Percentiles rank a stretch among this genome's conserved stretches.
phyloP scores from a whole-genome alignment of 1,140 invertebrate genomes.

The Psilanteris sp. region DNA sequence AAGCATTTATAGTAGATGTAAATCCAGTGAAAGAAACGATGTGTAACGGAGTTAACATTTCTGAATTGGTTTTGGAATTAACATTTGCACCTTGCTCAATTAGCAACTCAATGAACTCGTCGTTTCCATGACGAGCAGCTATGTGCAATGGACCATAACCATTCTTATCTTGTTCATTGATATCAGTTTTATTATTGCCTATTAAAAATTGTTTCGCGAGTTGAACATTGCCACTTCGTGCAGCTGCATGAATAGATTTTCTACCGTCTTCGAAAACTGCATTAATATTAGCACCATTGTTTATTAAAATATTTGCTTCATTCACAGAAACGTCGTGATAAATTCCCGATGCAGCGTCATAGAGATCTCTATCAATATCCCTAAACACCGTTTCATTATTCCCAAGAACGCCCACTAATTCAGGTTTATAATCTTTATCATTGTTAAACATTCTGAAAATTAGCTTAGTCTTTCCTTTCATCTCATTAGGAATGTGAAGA shows the following conservation, averaged over 20 bases:
- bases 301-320: neutral
- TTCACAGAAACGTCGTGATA: neutral
- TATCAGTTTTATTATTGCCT: neutral
- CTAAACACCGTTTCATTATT: too few species aligned
- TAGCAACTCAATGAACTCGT: neutral
- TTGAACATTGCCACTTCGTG: neutral
- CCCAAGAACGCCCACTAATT: too few species aligned
- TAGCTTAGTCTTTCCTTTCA: neutral
- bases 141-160: neutral
- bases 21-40: neutral
- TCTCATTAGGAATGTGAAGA: neutral
- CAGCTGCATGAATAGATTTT: conserved; percentile 1
- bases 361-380: conserved; percentile 3
- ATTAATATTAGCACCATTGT: neutral
- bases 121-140: neutral
- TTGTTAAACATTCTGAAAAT: conserved; percentile 1
- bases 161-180: neutral
- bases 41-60: neutral
- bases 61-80: neutral
- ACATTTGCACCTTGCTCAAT: neutral
- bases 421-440: too few species aligned
- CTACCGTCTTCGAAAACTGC: neutral
- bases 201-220: neutral
- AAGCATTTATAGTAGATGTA: neutral
- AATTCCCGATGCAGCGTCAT: neutral